Evolutionary conservation across 2,113 vertebrate genomes (phyloP).

Genomic region (Lampris megalopsis): DNA sequence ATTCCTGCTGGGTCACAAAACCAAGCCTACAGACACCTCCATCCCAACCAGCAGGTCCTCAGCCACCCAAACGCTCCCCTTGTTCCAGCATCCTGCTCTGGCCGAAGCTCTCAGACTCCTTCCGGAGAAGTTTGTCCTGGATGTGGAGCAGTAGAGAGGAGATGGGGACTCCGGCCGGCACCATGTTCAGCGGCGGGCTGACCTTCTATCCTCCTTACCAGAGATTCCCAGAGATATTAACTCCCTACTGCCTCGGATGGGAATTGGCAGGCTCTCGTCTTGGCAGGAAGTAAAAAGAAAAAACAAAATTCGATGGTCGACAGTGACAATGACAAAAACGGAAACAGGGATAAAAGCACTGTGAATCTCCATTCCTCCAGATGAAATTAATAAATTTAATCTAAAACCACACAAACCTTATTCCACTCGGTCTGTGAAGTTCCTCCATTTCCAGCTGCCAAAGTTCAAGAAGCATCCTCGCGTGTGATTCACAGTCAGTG

Average conservation of each 20-base stretch:
- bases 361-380: slow-evolving; percentile 1
- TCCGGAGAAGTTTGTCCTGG: too few relatives aligned
- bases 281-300: neutral
- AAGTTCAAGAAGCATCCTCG: slow-evolving; percentile 26
- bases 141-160: too few relatives aligned
- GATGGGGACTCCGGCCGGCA: neutral
- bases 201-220: neutral
- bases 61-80: too few relatives aligned
- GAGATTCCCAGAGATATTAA: neutral
- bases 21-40: too few relatives aligned
- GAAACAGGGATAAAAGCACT: neutral
- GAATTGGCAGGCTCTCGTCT: neutral
- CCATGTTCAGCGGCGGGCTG: neutral
- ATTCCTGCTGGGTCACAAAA: neutral
- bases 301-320: too few relatives aligned
- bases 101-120: too few relatives aligned
- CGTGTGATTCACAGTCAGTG: slow-evolving; percentile 34
- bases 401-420: slow-evolving; percentile 40
- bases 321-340: too few relatives aligned
- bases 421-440: slow-evolving; percentile 47
- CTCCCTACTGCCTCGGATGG: neutral
- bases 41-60: too few relatives aligned
- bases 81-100: too few relatives aligned
- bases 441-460: slow-evolving; percentile 26
- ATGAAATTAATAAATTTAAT: slow-evolving; percentile 31